phyloP scores from a whole-genome alignment of 2,797 vertebrate genomes.

The Rhadinocentrus ornatus region DNA sequence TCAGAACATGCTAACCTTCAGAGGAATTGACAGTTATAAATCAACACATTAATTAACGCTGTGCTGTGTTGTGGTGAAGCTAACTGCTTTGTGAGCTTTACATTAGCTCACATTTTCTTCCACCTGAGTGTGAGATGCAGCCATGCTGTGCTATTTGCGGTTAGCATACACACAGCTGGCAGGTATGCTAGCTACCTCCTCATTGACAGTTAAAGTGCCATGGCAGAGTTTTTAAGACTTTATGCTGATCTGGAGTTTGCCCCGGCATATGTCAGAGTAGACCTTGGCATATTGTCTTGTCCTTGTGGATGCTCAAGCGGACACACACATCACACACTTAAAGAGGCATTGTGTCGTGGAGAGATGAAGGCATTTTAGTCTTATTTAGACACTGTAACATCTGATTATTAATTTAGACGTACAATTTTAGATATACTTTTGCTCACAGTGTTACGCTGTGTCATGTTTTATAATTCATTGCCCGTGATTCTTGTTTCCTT shows the following conservation, averaged over 20 bases:
- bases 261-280: slow-evolving; percentile 43
- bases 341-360: background rate
- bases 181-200: slow-evolving; percentile 8
- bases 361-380: slow-evolving; percentile 30
- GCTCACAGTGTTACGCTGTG: slow-evolving; percentile 14
- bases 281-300: slow-evolving; percentile 25
- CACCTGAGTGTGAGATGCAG: background rate
- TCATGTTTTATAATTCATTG: slow-evolving; percentile 34
- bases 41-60: background rate
- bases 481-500: slow-evolving; percentile 30
- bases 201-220: slow-evolving; percentile 63
- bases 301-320: slow-evolving; percentile 7
- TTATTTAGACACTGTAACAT: slow-evolving; percentile 51
- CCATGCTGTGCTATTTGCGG: background rate
- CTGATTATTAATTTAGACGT: slow-evolving; percentile 54
- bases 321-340: background rate
- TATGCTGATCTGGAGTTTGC: slow-evolving; percentile 54
- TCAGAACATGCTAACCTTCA: slow-evolving; percentile 4
- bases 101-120: background rate
- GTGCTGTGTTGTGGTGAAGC: background rate
- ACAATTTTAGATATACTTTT: background rate
- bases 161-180: slow-evolving; percentile 22
- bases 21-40: background rate
- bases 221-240: slow-evolving; percentile 57
- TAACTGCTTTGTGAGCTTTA: background rate